Base-by-base conservation (phyloP, 2,113 vertebrate species). In the Grallaria varia region DNA sequence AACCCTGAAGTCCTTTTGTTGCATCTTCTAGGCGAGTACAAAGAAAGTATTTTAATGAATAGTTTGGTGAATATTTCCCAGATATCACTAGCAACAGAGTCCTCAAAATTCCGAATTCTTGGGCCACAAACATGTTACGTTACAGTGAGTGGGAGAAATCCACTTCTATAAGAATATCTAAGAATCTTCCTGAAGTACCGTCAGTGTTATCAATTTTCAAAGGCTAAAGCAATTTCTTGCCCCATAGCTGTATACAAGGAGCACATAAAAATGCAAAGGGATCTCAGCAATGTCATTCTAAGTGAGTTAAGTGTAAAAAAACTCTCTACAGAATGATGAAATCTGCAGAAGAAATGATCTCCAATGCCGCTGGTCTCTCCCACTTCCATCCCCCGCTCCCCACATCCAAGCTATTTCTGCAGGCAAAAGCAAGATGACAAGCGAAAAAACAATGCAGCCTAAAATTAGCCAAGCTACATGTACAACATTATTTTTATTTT, bases 401-500 rank as follows among this genome's bases (percentile, higher is more conserved):
- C 20, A 25, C 9, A 12, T 19, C 27, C 44, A 62, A 69, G 37
- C 60, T 42, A 72, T 67, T 96, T 86, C 50, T 92, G 49, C 39
- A 87, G 40, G 59, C 55, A 91, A 68, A 89, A 76, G 28, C 23
- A 74, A 82, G 59, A 74, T 30, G 76, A 91, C 40, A 35, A 88
- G 37, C 71, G 77, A 67, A 72, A 93, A 92, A 37, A 13, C 30
- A 84, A 69, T 82, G 37, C 73, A 81, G 52, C 58, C 84, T 91
- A 89, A 96, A 95, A 94, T 92, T 78, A 90, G 31, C 33, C 31
- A 1, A 52, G 44, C 60, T 80, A 63, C 11, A 12, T 78, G 59
- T 81, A 94, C 84, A 86, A 84, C 15, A 94, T 55, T 39, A 55
- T 33, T 90, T 93, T 77, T 77, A 68, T 68, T 90, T 88, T 90